Conservation (phyloP, 1,140 invertebrate genomes). For the Tetramorium simillimum region DNA sequence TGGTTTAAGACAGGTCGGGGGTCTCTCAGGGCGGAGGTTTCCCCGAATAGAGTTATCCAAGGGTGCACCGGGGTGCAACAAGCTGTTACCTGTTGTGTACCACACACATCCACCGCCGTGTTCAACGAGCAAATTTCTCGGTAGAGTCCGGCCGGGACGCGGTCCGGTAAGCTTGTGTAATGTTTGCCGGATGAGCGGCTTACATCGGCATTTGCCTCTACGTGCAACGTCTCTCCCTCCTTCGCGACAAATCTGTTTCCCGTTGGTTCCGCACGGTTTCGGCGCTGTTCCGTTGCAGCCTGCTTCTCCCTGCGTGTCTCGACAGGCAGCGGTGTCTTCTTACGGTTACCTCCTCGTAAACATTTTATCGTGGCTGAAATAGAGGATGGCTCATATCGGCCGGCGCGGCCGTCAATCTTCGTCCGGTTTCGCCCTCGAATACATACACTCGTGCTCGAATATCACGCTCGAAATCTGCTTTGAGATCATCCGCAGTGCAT, state of each 20-base stretch:
- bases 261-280: slow-evolving; percentile 7
- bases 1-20: slow-evolving; percentile 72
- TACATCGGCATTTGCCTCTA: slow-evolving; percentile 78
- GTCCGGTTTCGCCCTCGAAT: not conserved
- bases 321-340: not conserved
- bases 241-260: slow-evolving; percentile 66
- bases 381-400: not conserved
- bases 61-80: slow-evolving; percentile 60
- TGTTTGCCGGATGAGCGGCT: slow-evolving; percentile 79
- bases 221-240: slow-evolving; percentile 65
- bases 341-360: not conserved
- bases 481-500: not conserved
- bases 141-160: slow-evolving; percentile 65
- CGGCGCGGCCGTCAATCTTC: not conserved
- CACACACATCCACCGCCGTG: slow-evolving; percentile 65
- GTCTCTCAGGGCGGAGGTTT: slow-evolving; percentile 67
- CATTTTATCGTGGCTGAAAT: slow-evolving; percentile 1
- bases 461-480: not conserved
- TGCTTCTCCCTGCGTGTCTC: not conserved
- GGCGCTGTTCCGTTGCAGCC: not conserved
- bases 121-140: slow-evolving; percentile 75
- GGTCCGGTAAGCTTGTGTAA: slow-evolving; percentile 77
- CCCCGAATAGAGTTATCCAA: slow-evolving; percentile 75
- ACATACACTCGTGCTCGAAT: not conserved
- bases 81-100: slow-evolving; percentile 59